Percentiles rank a stretch among this genome's conserved stretches.
Evolutionary conservation across 1,140 invertebrate genomes (phyloP).

Genomic region (Zaprionus lachaisei): DNA sequence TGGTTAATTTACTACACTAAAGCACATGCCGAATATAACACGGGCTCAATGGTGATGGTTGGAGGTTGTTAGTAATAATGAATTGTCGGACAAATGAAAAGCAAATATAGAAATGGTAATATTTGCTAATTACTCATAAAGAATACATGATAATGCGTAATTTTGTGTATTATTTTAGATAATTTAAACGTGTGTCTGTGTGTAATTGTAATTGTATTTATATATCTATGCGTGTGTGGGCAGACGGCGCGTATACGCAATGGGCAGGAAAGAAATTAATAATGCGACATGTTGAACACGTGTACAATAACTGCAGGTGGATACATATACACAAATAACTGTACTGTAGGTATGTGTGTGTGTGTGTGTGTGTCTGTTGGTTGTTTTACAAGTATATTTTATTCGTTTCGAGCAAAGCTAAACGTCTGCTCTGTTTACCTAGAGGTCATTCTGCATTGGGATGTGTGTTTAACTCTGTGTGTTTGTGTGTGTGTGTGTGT

Average conservation of each 20-base stretch:
- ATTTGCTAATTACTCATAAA: conserved; percentile 45
- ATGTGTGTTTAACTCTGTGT: conserved; percentile 34
- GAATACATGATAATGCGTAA: conserved; percentile 47
- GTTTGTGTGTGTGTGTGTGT: conserved; percentile 24
- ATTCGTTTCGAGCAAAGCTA: conserved; percentile 25
- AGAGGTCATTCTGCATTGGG: conserved; percentile 43
- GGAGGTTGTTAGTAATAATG: conserved; percentile 19
- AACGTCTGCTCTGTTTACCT: conserved; percentile 58
- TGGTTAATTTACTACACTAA: conserved; percentile 17
- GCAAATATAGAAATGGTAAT: conserved; percentile 22
- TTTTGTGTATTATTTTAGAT: conserved; percentile 47
- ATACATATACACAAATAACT: conserved; percentile 4
- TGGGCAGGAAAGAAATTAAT: conserved; percentile 37
- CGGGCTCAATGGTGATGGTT: not conserved
- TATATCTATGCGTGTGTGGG: conserved; percentile 13
- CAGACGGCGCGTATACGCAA: conserved; percentile 28
- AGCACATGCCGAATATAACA: conserved; percentile 5
- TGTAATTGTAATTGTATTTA: conserved; percentile 12
- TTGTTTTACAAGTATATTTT: conserved; percentile 42
- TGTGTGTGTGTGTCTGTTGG: conserved; percentile 18
- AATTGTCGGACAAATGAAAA: conserved; percentile 31
- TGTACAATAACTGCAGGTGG: conserved; percentile 38
- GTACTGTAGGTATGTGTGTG: not conserved
- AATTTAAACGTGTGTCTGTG: conserved; percentile 37
- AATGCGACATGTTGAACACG: conserved; percentile 50